Base-by-base conservation (phyloP, 2,888 invertebrate genomes). In the Catocala sponsa region DNA sequence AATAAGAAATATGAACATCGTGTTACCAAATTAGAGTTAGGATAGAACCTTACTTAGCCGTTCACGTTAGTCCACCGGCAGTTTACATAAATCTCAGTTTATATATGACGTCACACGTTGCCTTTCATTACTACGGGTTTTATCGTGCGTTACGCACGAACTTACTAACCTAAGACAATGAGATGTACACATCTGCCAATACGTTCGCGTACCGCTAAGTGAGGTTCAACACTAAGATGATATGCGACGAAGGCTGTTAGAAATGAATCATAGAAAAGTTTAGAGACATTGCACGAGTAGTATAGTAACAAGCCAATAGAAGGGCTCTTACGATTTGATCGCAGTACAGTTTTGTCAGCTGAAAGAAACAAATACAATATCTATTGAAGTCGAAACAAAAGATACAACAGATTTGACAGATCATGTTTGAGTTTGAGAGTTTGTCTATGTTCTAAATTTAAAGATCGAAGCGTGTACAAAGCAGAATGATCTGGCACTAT, bases 261-360 rank as follows among this genome's bases (percentile, higher is more conserved):
- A 70, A 59, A 84, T 81, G 80, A 74, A 61, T 67, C 59, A 57
- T 50, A 62, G 65, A 76, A 72, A 66, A 77, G 61, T 76, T 83
- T 76, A 83, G 77, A 80, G 61, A 82, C 70, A 74, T 53, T 63
- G 9, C 4, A 43, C 42, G 15, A 53, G 55, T 61, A 52, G 55
- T 46, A 54, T 54, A 49, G 66, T 57, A 66, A 79, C 71, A 84
- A 83, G 83, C 83, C 85, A 86, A 87, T 82, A 80, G 71, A 72
- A 76, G 84, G 78, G 81, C 86, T 81, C 94, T 94, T 94, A 94
- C 94, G 86, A 91, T 93, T 91, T 91, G 90, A 81, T 87, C 84
- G 94, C 86, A 87, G 93, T 93, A 94, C 88, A 91, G 89, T 91
- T 93, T 92, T 87, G 92, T 84, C 84, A 94, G 93, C 94, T 94